These are phyloP conservation scores for Columba livia DNA, from an alignment of 2,113 vertebrate species.

Conservation along the genomic window DNA sequence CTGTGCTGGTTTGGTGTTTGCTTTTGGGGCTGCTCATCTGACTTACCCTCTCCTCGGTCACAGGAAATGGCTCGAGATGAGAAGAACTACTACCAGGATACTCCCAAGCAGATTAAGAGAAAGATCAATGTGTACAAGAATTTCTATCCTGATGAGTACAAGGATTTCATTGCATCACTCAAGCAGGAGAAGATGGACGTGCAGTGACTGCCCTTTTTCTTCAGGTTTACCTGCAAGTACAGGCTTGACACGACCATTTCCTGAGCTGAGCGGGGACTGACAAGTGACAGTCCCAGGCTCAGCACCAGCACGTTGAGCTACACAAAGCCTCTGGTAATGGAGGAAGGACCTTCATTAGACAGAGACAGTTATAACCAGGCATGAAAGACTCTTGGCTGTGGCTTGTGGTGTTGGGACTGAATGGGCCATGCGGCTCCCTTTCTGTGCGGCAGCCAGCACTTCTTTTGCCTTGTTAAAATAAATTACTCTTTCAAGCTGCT, in stretches of 20 bases:
- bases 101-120: constrained; percentile 92
- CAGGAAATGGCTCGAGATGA: constrained; percentile 96
- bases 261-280: background rate
- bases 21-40: background rate
- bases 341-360: background rate
- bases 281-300: background rate
- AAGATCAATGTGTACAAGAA: constrained; percentile 89
- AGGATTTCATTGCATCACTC: constrained; percentile 77
- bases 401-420: background rate
- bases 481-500: background rate
- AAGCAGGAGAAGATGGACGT: constrained; percentile 72
- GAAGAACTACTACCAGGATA: constrained; percentile 98
- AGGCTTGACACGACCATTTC: background rate
- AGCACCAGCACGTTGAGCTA: background rate
- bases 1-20: background rate
- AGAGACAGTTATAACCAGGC: background rate
- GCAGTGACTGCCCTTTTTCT: constrained; percentile 40
- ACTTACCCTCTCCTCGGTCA: background rate
- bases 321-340: background rate
- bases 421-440: background rate
- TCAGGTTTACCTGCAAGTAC: background rate
- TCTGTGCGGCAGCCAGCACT: background rate
- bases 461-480: constrained; percentile 20
- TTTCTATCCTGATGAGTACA: constrained; percentile 82
- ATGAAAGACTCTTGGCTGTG: background rate